These are phyloP conservation scores for Drosophila kuntzei DNA, from an alignment of 2,888 invertebrate species.

Conservation along the genomic window DNA sequence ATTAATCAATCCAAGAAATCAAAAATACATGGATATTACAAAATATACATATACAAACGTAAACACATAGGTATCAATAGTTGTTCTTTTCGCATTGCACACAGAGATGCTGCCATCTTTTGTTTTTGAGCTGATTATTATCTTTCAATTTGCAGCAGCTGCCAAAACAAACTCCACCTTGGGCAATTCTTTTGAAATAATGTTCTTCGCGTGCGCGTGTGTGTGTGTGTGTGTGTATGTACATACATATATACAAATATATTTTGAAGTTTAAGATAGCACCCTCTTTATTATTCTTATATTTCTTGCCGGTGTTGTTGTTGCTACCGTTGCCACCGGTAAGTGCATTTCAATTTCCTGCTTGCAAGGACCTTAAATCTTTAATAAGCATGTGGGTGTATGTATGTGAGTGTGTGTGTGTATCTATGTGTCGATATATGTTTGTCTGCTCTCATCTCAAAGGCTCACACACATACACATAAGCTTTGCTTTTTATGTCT, in stretches of 20 bases:
- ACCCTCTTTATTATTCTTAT: conserved; percentile 60
- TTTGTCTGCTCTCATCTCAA: conserved; percentile 24
- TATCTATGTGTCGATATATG: conserved; percentile 7
- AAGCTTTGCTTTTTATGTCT: conserved; percentile 63
- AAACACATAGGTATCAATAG: conserved; percentile 23
- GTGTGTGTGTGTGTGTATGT: conserved; percentile 8
- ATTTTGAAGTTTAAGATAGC: conserved; percentile 49
- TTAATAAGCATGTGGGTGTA: conserved; percentile 64
- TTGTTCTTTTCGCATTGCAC: conserved; percentile 15
- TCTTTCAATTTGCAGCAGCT: conserved; percentile 76
- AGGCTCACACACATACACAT: conserved; percentile 20
- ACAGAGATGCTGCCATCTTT: conserved; percentile 36
- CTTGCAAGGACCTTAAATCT: conserved; percentile 70
- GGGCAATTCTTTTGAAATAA: conserved; percentile 53
- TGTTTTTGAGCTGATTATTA: conserved; percentile 60
- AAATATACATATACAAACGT: conserved; percentile 1
- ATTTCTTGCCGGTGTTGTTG: conserved; percentile 40
- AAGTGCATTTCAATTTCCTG: conserved; percentile 78
- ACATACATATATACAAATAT: conserved; percentile 12
- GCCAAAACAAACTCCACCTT: conserved; percentile 65
- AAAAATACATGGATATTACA: not conserved
- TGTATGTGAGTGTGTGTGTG: conserved; percentile 12
- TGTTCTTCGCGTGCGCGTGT: conserved; percentile 23
- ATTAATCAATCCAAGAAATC: not conserved
- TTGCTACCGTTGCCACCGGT: conserved; percentile 57